These are phyloP conservation scores for Tinea pellionella DNA, from an alignment of 2,888 invertebrate genomes.

Conservation along the genomic window DNA sequence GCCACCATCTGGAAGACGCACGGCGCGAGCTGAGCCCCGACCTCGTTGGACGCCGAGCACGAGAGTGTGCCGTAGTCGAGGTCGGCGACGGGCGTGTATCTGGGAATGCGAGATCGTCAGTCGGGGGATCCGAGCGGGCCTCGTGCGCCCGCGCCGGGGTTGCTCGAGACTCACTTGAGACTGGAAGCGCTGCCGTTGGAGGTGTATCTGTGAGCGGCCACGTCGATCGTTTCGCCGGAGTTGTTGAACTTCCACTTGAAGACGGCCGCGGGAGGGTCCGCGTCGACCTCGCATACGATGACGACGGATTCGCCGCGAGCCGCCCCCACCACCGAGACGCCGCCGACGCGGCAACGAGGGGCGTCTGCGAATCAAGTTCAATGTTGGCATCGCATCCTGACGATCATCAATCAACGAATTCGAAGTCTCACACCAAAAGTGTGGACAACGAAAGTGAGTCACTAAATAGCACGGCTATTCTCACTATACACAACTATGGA, in stretches of 20 bases:
- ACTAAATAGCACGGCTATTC: no score
- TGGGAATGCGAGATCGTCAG: conserved; percentile 21
- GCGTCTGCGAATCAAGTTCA: conserved; percentile 84
- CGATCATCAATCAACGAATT: no score
- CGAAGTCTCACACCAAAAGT: no score
- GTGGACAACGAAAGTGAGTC: no score
- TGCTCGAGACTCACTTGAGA: conserved; percentile 53
- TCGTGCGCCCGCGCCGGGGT: neutral
- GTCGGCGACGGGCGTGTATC: conserved; percentile 73
- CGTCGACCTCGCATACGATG: conserved; percentile 90
- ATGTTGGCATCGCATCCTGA: no score
- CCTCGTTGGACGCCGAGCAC: conserved; percentile 86
- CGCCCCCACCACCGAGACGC: conserved; percentile 87
- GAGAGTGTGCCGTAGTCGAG: conserved; percentile 90
- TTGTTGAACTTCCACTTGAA: conserved; percentile 97
- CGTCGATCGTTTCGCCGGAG: conserved; percentile 88
- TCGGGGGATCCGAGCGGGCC: no score
- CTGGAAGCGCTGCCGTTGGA: conserved; percentile 82
- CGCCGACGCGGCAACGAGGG: conserved; percentile 82
- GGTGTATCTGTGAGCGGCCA: conserved; percentile 81
- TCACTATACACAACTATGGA: no score
- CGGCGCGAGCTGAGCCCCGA: conserved; percentile 84
- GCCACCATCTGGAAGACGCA: conserved; percentile 91
- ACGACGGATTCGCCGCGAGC: conserved; percentile 88
- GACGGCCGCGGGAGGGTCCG: conserved; percentile 89